Evolutionary conservation across 2,113 vertebrate genomes (phyloP).

Genomic region (Mastomys natalensis): DNA sequence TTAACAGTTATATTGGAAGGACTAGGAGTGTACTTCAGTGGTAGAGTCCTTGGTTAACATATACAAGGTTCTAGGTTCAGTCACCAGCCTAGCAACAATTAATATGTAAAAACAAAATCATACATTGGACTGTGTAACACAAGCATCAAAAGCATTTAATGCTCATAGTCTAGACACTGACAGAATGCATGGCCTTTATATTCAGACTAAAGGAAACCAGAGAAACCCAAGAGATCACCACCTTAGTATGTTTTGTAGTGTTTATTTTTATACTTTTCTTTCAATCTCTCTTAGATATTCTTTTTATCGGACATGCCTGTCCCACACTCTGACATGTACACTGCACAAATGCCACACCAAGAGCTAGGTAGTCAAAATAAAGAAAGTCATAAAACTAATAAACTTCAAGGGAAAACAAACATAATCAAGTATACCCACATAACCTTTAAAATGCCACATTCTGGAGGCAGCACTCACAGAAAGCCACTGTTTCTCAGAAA

Average conservation of each 20-base stretch:
- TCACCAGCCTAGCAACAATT: not conserved
- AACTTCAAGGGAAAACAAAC: not conserved
- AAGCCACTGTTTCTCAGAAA: conserved; percentile 24
- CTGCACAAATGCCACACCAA: not conserved
- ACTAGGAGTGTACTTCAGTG: not conserved
- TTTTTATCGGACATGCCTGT: not conserved
- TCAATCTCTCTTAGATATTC: not conserved
- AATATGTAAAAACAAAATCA: not conserved
- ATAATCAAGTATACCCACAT: not conserved
- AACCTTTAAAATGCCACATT: not conserved
- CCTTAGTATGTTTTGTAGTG: not conserved
- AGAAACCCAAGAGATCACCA: not conserved
- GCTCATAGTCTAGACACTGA: not conserved
- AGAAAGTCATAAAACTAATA: not conserved
- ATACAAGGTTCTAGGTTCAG: not conserved
- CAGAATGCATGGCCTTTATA: not conserved
- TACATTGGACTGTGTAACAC: not conserved
- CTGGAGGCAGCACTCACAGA: not conserved
- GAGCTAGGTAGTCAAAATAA: not conserved
- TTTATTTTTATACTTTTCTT: not conserved
- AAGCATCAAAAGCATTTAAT: not conserved
- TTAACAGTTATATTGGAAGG: not conserved
- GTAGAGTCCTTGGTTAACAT: not conserved
- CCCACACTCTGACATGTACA: rapidly evolving
- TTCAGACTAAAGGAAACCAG: not conserved